These are phyloP conservation scores for Aplidium turbinatum DNA, from an alignment of 23 tunicate species.

Conservation along the genomic window DNA sequence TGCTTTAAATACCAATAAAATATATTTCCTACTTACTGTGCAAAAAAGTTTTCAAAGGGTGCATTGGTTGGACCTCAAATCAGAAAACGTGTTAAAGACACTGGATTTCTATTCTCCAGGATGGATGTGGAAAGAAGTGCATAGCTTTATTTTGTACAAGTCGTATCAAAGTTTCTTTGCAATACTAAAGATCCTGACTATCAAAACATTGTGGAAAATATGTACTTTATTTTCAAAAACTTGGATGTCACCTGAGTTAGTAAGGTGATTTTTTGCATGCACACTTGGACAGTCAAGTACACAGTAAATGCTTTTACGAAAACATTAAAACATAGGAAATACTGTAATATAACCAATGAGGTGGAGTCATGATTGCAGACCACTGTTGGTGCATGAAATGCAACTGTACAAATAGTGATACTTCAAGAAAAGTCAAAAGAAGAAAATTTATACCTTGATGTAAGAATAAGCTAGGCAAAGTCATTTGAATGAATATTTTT, in stretches of 20 bases:
- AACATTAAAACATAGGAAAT: conserved; percentile 37
- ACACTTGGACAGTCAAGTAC: conserved; percentile 39
- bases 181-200: conserved; percentile 33
- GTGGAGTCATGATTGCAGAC: conserved; percentile 45
- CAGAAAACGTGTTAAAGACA: too few species aligned
- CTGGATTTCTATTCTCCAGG: conserved; percentile 9
- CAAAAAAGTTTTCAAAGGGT: too few species aligned
- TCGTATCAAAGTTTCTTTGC: conserved; percentile 21
- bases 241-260: conserved; percentile 40
- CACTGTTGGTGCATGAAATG: conserved; percentile 43
- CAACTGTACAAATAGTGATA: conserved; percentile 32
- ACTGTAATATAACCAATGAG: conserved; percentile 34
- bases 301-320: conserved; percentile 34
- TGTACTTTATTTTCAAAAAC: conserved; percentile 26
- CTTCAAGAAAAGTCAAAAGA: conserved; percentile 35
- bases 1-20: too few species aligned
- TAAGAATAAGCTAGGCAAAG: background rate
- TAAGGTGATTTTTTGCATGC: conserved; percentile 37
- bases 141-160: conserved; percentile 23
- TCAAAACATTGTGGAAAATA: conserved; percentile 36
- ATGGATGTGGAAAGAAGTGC: conserved; percentile 30
- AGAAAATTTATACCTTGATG: conserved; percentile 32
- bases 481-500: background rate
- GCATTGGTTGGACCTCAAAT: conserved; percentile 24
- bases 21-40: too few species aligned